phyloP scores from a whole-genome alignment of 2,113 vertebrate genomes.

The Halcyon malimbica region DNA sequence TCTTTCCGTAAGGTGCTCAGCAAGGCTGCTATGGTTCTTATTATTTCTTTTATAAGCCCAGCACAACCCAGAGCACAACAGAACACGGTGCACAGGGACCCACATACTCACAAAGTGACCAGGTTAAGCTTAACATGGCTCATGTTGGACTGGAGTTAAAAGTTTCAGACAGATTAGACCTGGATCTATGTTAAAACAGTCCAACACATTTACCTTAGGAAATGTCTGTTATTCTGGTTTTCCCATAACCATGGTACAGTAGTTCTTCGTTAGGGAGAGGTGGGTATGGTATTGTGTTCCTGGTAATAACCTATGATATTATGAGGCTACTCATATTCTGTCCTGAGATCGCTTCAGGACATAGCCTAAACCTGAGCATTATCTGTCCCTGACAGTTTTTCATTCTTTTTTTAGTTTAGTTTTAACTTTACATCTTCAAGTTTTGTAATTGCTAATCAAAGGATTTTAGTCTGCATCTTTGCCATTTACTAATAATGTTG shows the following conservation, averaged over 20 bases:
- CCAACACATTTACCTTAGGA: background rate
- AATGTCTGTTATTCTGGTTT: background rate
- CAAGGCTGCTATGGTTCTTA: background rate
- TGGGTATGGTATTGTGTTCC: background rate
- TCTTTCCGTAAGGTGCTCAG: background rate
- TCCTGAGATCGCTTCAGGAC: background rate
- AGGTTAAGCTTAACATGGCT: background rate
- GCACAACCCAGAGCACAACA: background rate
- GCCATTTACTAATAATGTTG: background rate
- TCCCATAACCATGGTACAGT: background rate
- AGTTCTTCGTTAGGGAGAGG: fast-evolving
- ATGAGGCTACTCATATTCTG: background rate
- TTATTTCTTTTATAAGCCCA: background rate
- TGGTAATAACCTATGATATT: background rate
- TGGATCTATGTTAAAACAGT: background rate
- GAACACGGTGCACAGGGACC: background rate
- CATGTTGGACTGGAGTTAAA: background rate
- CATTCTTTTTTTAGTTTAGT: background rate
- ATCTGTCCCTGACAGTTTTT: background rate
- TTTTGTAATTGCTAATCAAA: background rate
- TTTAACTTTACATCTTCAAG: background rate
- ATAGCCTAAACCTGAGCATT: background rate
- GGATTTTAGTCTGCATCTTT: background rate
- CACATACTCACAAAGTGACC: background rate
- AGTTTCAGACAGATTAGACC: background rate